Evolutionary conservation across 2,113 vertebrate genomes (phyloP).

Genomic region (Egretta garzetta): DNA sequence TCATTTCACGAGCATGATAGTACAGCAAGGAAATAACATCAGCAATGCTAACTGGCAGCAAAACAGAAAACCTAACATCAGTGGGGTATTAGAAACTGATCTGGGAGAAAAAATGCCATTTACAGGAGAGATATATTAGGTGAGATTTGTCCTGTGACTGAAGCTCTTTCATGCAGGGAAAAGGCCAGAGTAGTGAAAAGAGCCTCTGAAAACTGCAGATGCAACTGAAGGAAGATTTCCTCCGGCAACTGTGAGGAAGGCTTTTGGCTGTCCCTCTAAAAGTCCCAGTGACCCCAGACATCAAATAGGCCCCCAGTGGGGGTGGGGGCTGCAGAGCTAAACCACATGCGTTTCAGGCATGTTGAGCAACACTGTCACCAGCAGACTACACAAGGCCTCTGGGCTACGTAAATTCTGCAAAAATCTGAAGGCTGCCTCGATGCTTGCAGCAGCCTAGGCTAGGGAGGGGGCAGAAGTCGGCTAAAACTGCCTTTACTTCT

Average conservation of each 20-base stretch:
- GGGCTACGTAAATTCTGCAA: not conserved
- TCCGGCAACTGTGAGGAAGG: accelerated
- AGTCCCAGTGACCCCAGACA: not conserved
- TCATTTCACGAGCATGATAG: not conserved
- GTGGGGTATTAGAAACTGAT: not conserved
- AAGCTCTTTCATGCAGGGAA: not conserved
- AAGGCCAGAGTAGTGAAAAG: not conserved
- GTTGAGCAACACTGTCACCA: not conserved
- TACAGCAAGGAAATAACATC: not conserved
- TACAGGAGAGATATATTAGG: conserved; percentile 14
- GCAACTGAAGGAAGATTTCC: not conserved
- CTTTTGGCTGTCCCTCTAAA: not conserved
- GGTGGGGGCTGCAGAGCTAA: not conserved
- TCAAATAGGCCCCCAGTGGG: not conserved
- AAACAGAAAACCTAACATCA: conserved; percentile 8
- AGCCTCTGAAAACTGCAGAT: not conserved
- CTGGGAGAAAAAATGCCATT: not conserved
- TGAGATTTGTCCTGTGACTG: not conserved
- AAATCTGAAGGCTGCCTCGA: not conserved
- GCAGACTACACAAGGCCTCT: not conserved
- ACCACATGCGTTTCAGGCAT: not conserved
- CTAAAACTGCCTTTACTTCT: not conserved
- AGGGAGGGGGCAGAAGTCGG: not conserved
- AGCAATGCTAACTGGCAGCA: not conserved
- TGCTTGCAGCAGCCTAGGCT: not conserved